Conservation (phyloP, 2,888 invertebrate genomes). For the Gari tellinella region DNA sequence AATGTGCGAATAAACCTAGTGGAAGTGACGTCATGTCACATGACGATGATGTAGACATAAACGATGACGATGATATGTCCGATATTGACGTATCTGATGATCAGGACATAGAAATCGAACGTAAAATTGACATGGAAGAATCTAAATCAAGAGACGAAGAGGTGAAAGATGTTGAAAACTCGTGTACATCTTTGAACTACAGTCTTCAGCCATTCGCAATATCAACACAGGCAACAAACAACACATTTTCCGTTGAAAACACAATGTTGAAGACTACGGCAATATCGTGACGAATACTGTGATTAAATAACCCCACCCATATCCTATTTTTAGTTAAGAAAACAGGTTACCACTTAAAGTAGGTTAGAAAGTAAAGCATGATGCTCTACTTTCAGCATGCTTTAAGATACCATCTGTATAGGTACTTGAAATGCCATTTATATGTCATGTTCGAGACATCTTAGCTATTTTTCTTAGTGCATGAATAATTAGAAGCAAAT, state of each 20-base stretch:
- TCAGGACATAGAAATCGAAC: slow-evolving; percentile 42
- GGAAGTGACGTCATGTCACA: slow-evolving; percentile 34
- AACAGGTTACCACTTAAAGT: too few species aligned
- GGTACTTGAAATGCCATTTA: too few species aligned
- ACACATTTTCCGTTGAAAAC: slow-evolving; percentile 36
- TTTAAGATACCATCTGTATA: too few species aligned
- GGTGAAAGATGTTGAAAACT: slow-evolving; percentile 56
- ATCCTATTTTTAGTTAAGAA: too few species aligned
- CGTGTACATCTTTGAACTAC: slow-evolving; percentile 47
- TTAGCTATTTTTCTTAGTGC: too few species aligned
- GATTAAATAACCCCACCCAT: too few species aligned
- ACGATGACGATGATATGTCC: slow-evolving; percentile 58
- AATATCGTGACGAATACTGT: slow-evolving; percentile 43
- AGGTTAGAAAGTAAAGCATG: too few species aligned
- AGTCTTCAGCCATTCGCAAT: slow-evolving; percentile 36
- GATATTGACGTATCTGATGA: slow-evolving; percentile 61
- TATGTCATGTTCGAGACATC: too few species aligned
- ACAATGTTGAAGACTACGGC: slow-evolving; percentile 26
- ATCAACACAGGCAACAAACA: slow-evolving; percentile 19
- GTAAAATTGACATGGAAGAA: slow-evolving; percentile 42
- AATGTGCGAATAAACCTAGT: slow-evolving; percentile 15
- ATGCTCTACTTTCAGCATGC: too few species aligned
- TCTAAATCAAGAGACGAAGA: slow-evolving; percentile 42
- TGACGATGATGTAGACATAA: slow-evolving; percentile 51
- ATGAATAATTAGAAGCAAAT: too few species aligned